Base-by-base conservation (phyloP, 2,797 vertebrate genomes). In the Atherinosoma microstoma region DNA sequence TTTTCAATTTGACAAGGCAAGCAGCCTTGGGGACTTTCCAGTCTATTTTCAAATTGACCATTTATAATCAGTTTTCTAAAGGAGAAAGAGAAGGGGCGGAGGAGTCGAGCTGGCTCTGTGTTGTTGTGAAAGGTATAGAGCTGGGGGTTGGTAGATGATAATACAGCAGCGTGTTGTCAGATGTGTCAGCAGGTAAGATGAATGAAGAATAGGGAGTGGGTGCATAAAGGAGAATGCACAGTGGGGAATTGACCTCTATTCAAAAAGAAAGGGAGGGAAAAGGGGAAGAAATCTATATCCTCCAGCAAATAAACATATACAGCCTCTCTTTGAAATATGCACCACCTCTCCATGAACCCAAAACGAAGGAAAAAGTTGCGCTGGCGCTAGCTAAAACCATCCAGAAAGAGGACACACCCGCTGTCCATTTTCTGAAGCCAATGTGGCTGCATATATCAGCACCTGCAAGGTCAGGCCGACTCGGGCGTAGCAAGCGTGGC, bases 11-110 rank as follows among this genome's bases (percentile, higher is more conserved):
- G 92, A 94, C 94, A 93, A 93, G 90, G 89, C 86, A 89, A 90
- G 91, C 91, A 91, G 93, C 94, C 94, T 94, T 91, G 92, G 93
- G 94, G 93, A 94, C 91, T 89, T 90, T 90, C 76, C 80, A 93
- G 91, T 94, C 93, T 90, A 94, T 95, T 95, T 95, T 94, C 92
- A 95, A 94, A 94, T 93, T 94, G 94, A 94, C 93, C 93, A 91
- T 94, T 94, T 94, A 92, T 94, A 94, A 95, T 95, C 93, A 94
- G 92, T 90, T 93, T 93, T 93, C 90, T 88, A 91, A 94, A 92
- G 84, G 89, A 89, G 88, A 88, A 84, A 81, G 78, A 75, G 75
- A 87, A 84, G 71, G 86, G 84, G 82, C 72, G 87, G 88, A 83
- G 80, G 84, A 84, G 89, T 73, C 15, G 64, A 65, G 78, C 67